These are phyloP conservation scores for Pomatostomus ruficeps DNA, from an alignment of 2,113 vertebrate species.

Conservation along the genomic window DNA sequence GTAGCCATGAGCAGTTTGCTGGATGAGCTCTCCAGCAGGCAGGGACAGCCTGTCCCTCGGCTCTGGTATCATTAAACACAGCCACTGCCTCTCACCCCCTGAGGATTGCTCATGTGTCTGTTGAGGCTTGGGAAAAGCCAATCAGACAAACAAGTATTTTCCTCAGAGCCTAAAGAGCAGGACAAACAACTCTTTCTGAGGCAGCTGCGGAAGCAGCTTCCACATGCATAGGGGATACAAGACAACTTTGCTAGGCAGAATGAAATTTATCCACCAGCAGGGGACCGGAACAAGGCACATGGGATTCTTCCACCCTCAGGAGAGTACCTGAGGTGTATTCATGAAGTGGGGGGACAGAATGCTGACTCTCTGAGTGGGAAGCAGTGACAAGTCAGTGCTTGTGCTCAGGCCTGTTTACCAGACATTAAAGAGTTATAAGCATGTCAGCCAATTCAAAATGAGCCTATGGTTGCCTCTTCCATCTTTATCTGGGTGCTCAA, in stretches of 20 bases:
- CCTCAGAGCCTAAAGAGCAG: not conserved
- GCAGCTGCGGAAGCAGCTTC: not conserved
- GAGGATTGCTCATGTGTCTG: not conserved
- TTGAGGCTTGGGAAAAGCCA: not conserved
- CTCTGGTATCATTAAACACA: not conserved
- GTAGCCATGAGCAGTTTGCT: not conserved
- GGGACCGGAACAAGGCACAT: not conserved
- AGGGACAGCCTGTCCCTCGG: not conserved
- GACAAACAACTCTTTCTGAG: not conserved
- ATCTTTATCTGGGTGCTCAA: not conserved
- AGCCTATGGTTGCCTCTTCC: not conserved
- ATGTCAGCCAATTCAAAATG: not conserved
- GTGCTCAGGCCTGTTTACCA: not conserved
- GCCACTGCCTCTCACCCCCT: not conserved
- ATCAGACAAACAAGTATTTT: not conserved
- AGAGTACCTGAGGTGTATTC: not conserved
- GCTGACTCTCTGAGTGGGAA: not conserved
- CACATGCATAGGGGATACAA: not conserved
- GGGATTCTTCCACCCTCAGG: not conserved
- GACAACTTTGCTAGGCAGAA: not conserved
- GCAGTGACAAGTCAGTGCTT: not conserved
- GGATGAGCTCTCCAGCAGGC: slow-evolving; percentile 33
- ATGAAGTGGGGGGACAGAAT: not conserved
- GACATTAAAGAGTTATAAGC: not conserved
- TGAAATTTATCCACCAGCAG: not conserved